Base-by-base conservation (phyloP, 2,113 vertebrate genomes). In the Anolis sagrei region DNA sequence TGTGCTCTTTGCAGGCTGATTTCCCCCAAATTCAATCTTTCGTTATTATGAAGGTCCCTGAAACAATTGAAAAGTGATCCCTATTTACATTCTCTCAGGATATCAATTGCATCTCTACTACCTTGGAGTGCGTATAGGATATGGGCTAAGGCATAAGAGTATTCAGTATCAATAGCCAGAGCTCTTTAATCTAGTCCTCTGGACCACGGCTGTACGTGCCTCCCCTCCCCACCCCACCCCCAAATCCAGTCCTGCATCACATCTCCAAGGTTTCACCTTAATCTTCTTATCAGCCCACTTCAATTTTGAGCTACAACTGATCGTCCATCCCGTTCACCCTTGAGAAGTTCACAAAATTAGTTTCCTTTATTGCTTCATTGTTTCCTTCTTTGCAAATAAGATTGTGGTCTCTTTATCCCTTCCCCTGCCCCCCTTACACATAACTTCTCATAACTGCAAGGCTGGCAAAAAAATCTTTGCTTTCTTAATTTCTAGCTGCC, bases 341-440 rank as follows among this genome's bases (percentile, higher is more conserved):
- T 72, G 68, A 82, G 80, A 82, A 82, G 68, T 58, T 72, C 66
- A 54, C 48, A 72, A 82, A 82, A 82, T 82, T 70, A 82, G 48
- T 54, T 82, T 54, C 80, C 21, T 72, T 82, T 82, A 72, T 82
- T 82, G 32, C 80, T 72, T 82, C 66, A 81, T 81, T 81, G 66
- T 69, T 81, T 32, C 25, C 19, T 34, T 54, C 44, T 68, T 54
- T 72, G 68, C 66, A 82, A 82, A 82, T 82, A 51, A 32, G 32
- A 82, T 82, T 82, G 8, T 21, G 66, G 54, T 27, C 68, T 70
- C 48, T 34, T 70, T 32, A 13, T 51, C 39, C 44, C 14, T n/a
- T 34, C 21, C 7, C 4, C 18, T 3, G 18, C 1, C 51, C 27
- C 25, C 4, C 1, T 48, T 25, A 27, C 7, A 51, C n/a, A 54